Percentiles rank a stretch among this genome's conserved stretches.
Conservation (phyloP, 2,113 vertebrate species). For the Trichomycterus rosablanca region DNA sequence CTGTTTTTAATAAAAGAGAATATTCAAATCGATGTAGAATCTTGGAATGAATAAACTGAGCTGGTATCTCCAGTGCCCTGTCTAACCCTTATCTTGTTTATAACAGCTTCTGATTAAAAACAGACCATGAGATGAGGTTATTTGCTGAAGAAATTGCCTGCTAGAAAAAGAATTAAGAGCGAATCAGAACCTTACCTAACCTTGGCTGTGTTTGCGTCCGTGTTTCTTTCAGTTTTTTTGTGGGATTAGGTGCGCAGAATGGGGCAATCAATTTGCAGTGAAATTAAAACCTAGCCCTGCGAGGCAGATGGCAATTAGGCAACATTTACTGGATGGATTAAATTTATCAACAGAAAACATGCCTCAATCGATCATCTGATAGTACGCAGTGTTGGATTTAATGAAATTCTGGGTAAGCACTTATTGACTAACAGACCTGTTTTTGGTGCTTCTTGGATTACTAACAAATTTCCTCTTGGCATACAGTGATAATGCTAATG, state of each 20-base stretch:
- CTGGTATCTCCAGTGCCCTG: no score
- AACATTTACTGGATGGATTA: not conserved
- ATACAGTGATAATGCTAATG: no score
- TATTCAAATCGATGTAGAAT: no score
- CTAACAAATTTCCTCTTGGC: no score
- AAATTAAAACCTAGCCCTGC: conserved; percentile 5
- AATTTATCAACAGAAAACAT: not conserved
- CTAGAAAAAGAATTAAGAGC: no score
- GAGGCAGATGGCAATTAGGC: conserved; percentile 11
- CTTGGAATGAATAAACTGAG: no score
- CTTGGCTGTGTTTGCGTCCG: conserved; percentile 9
- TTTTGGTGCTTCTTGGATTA: not conserved
- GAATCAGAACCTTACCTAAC: not conserved
- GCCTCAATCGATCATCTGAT: not conserved
- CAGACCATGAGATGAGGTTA: no score
- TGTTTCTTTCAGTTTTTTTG: conserved; percentile 11
- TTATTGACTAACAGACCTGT: not conserved
- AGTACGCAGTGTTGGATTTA: not conserved
- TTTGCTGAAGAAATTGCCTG: no score
- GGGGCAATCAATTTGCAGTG: conserved; percentile 19
- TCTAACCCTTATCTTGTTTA: no score
- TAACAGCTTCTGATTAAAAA: no score
- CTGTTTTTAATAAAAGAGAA: no score
- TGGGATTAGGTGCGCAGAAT: conserved; percentile 1
- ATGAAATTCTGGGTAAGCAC: not conserved